phyloP scores from a whole-genome alignment of 64 coral and sea anemone species.

The Dendrophyllia cribrosa region DNA sequence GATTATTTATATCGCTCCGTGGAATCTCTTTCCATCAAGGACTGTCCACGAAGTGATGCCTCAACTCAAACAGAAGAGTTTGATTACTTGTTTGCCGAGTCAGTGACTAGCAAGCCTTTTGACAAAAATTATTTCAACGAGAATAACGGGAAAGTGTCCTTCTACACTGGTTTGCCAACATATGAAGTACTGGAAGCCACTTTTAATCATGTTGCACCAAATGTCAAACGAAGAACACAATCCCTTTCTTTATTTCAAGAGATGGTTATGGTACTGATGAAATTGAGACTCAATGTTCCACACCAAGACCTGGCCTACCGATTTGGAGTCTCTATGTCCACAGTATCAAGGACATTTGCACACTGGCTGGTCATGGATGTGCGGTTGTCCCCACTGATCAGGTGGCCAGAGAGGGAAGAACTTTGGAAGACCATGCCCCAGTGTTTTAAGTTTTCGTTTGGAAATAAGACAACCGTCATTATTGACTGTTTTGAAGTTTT shows the following conservation, averaged over 20 bases:
- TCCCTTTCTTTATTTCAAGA: slow-evolving; percentile 55
- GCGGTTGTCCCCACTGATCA: background rate
- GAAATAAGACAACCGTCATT: slow-evolving; percentile 27
- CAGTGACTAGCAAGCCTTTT: slow-evolving; percentile 51
- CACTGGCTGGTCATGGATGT: slow-evolving; percentile 10
- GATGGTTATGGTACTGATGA: slow-evolving; percentile 54
- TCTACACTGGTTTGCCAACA: slow-evolving; percentile 61
- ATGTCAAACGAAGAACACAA: slow-evolving; percentile 50
- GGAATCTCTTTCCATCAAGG: slow-evolving; percentile 39
- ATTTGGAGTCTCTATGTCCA: background rate
- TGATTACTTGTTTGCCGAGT: slow-evolving; percentile 57
- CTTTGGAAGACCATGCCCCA: slow-evolving; percentile 12
- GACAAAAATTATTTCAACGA: slow-evolving; percentile 39
- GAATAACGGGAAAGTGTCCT: slow-evolving; percentile 50
- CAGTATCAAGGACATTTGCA: slow-evolving; percentile 10
- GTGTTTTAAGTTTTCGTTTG: slow-evolving; percentile 34
- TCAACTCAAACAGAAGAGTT: slow-evolving; percentile 59
- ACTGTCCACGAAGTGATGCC: slow-evolving; percentile 58
- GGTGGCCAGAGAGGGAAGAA: slow-evolving; percentile 2
- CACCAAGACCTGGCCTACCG: slow-evolving; percentile 16
- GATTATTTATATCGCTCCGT: slow-evolving; percentile 50
- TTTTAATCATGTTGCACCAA: slow-evolving; percentile 53
- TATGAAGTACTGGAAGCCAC: slow-evolving; percentile 20
- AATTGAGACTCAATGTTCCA: slow-evolving; percentile 63
- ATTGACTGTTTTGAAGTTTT: slow-evolving; percentile 32